Percentiles rank a stretch among this genome's conserved stretches.
These are phyloP conservation scores for Hydrophis major DNA, from an alignment of 2,797 vertebrate species.

Conservation along the genomic window DNA sequence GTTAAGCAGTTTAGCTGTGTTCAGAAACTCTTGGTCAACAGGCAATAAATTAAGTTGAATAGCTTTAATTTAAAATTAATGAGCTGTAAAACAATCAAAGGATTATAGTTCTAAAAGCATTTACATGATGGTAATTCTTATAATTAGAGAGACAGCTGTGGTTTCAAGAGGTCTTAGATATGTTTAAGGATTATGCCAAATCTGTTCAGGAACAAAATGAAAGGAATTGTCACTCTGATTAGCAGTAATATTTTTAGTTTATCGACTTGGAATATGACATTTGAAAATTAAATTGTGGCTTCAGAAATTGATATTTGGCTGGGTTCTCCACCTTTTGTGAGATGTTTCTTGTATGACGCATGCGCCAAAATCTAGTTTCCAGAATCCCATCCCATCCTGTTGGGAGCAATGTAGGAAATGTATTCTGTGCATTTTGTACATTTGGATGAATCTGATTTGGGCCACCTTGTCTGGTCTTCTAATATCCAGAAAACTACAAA, in stretches of 20 bases:
- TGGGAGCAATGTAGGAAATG: neutral
- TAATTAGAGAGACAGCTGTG: neutral
- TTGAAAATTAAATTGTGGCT: neutral
- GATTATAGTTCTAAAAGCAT: neutral
- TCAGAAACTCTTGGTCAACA: conserved; percentile 30
- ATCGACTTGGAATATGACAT: neutral
- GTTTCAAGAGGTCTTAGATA: neutral
- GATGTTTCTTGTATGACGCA: neutral
- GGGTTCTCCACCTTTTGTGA: neutral
- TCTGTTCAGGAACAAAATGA: neutral
- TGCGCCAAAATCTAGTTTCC: neutral
- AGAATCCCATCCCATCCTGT: neutral
- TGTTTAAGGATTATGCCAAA: neutral
- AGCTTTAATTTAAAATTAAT: conserved; percentile 33
- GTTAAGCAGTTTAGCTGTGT: conserved; percentile 38
- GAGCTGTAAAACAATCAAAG: conserved; percentile 29
- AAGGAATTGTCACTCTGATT: neutral
- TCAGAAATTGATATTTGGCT: neutral
- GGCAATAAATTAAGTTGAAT: conserved; percentile 39
- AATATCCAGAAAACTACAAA: neutral
- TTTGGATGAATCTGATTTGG: neutral
- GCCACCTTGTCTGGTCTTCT: neutral
- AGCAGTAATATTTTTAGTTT: neutral
- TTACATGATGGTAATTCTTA: neutral
- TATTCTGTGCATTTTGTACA: neutral